phyloP scores from a whole-genome alignment of 1,140 invertebrate species.

The Bombus huntii region DNA sequence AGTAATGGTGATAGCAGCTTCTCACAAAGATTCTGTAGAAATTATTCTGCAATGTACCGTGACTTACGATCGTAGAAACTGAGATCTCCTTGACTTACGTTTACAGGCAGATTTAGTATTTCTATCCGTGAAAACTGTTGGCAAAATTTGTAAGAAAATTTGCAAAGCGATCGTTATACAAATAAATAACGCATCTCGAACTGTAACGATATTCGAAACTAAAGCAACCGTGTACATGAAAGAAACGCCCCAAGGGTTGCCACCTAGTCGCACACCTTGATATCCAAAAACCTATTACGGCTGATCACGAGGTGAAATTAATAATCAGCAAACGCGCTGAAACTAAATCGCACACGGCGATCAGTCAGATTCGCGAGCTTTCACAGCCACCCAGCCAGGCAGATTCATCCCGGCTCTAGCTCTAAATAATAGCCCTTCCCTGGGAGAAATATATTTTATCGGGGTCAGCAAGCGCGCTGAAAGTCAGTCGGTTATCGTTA shows the following conservation, averaged over 20 bases:
- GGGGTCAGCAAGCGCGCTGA: slow-evolving; percentile 35
- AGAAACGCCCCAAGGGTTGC: too few species aligned
- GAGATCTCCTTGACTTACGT: too few species aligned
- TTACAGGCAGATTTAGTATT: too few species aligned
- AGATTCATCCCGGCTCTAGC: slow-evolving; percentile 9
- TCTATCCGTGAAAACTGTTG: too few species aligned
- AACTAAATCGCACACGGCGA: slow-evolving; percentile 7
- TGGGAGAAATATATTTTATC: slow-evolving; percentile 35
- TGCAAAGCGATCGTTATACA: too few species aligned
- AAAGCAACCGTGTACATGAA: too few species aligned
- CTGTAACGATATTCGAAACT: too few species aligned
- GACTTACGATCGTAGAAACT: too few species aligned
- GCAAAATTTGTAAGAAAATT: too few species aligned
- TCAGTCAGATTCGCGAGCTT: background rate
- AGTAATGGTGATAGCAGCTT: too few species aligned
- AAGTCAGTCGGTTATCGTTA: slow-evolving; percentile 49
- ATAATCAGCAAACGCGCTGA: slow-evolving; percentile 1
- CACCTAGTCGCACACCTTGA: background rate
- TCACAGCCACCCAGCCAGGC: background rate
- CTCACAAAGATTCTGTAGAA: background rate
- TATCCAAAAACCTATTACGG: background rate
- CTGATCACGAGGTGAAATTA: background rate
- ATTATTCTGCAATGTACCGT: background rate
- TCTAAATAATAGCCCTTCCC: slow-evolving; percentile 41
- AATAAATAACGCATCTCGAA: too few species aligned